A percentile compares a stretch with the other conserved stretches of the same genome.
Evolutionary conservation across 2,888 invertebrate genomes (phyloP).

Genomic region (Cantharis lateralis): DNA sequence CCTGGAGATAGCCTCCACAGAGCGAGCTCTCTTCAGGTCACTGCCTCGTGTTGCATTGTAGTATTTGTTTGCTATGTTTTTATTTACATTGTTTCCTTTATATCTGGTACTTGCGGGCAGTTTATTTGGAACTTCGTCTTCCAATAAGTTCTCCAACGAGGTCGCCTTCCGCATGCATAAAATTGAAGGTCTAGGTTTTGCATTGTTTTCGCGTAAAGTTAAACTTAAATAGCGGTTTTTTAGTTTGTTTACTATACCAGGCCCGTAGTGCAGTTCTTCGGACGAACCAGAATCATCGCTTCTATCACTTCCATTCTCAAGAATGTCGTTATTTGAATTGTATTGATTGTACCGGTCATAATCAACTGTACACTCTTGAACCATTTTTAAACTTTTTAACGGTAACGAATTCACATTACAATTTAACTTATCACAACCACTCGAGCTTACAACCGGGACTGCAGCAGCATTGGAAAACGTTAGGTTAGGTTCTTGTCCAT

Average conservation of each 20-base stretch:
- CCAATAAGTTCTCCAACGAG: slow-evolving; percentile 82
- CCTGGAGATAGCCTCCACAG: slow-evolving; percentile 81
- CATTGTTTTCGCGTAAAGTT: slow-evolving; percentile 75
- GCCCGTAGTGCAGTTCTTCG: slow-evolving; percentile 88
- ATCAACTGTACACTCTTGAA: slow-evolving; percentile 54
- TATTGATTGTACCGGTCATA: slow-evolving; percentile 29
- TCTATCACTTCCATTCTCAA: slow-evolving; percentile 40
- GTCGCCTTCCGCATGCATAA: slow-evolving; percentile 76
- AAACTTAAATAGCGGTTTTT: slow-evolving; percentile 86
- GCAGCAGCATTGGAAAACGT: slow-evolving; percentile 38
- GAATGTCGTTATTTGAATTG: slow-evolving; percentile 37
- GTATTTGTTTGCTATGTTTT: slow-evolving; percentile 54
- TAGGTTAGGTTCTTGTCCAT: slow-evolving; percentile 48
- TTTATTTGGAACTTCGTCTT: slow-evolving; percentile 59
- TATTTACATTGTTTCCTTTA: slow-evolving; percentile 43
- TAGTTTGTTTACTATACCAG: slow-evolving; percentile 87
- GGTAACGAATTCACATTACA: slow-evolving; percentile 39
- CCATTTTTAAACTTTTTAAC: slow-evolving; percentile 53
- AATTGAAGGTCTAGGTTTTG: slow-evolving; percentile 69
- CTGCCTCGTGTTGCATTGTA: slow-evolving; percentile 61
- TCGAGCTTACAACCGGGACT: slow-evolving; percentile 43
- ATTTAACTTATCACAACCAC: slow-evolving; percentile 41
- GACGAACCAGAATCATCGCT: slow-evolving; percentile 61
- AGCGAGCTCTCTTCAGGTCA: slow-evolving; percentile 81
- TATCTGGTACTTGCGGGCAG: slow-evolving; percentile 40